phyloP scores from a whole-genome alignment of 2,113 vertebrate genomes.

The Tylochromis polylepis region DNA sequence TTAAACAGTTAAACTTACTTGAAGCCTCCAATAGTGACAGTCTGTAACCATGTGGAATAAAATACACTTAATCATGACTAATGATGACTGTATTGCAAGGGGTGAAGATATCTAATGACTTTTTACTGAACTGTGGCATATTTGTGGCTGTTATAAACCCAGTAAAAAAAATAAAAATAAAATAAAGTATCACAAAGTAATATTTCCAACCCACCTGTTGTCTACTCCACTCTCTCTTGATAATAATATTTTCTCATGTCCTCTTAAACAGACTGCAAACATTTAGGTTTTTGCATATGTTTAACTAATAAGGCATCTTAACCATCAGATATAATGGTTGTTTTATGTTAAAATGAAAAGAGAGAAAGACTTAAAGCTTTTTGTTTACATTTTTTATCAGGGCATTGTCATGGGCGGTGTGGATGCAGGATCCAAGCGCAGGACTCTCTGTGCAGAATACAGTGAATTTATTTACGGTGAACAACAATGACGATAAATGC shows the following conservation, averaged over 20 bases:
- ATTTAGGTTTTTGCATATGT: neutral
- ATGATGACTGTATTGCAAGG: neutral
- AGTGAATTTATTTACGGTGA: too few species aligned
- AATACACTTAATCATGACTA: neutral
- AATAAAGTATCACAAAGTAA: neutral
- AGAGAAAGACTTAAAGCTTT: neutral
- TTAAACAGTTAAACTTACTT: neutral
- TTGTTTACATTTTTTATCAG: accelerated
- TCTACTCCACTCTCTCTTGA: neutral
- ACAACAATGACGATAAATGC: too few species aligned
- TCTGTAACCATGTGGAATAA: neutral
- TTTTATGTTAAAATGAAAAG: neutral
- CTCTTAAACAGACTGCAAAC: neutral
- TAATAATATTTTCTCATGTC: neutral
- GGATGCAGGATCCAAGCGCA: too few species aligned
- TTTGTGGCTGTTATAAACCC: neutral
- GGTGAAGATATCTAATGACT: neutral
- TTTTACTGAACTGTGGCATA: neutral
- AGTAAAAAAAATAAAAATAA: neutral
- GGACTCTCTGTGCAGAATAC: too few species aligned
- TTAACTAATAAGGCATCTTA: neutral
- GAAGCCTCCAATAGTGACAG: neutral
- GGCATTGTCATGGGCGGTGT: too few species aligned
- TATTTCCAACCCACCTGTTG: neutral
- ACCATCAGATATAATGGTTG: neutral